These are phyloP conservation scores for Nemoura dubitans DNA, from an alignment of 2,888 invertebrate species.

Conservation along the genomic window DNA sequence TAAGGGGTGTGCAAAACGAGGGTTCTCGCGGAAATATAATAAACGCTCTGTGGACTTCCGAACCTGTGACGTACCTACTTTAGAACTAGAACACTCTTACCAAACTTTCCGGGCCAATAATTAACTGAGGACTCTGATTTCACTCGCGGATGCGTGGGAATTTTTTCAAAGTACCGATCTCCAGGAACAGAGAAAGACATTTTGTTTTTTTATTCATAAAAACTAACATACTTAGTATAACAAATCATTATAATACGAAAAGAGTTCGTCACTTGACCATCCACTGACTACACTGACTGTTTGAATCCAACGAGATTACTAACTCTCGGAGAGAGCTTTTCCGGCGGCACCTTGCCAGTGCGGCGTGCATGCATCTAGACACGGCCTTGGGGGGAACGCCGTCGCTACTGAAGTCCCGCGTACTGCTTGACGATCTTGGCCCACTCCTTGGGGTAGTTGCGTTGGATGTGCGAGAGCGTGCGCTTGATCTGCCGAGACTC, in stretches of 20 bases:
- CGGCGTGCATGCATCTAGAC: too few species aligned
- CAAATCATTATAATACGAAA: background rate
- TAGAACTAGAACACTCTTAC: too few species aligned
- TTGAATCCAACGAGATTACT: background rate
- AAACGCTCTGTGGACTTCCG: too few species aligned
- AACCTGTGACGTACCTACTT: too few species aligned
- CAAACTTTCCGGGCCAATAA: too few species aligned
- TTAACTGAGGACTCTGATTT: too few species aligned
- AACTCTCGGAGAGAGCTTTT: background rate
- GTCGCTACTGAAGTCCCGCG: constrained; percentile 44
- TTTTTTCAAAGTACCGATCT: too few species aligned
- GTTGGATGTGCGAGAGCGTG: constrained; percentile 77
- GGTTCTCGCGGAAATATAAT: too few species aligned
- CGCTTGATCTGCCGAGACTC: constrained; percentile 78
- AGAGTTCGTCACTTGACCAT: background rate
- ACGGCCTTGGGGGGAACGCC: background rate
- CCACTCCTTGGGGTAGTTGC: constrained; percentile 81
- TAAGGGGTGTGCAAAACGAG: too few species aligned
- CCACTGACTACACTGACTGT: background rate
- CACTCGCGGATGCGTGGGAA: too few species aligned
- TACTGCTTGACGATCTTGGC: constrained; percentile 76
- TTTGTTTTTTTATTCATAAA: background rate
- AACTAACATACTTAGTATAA: background rate
- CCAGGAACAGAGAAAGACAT: too few species aligned
- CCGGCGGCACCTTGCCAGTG: background rate